Conservation (phyloP, 2,797 vertebrate species). For the Aldrovandia affinis region DNA sequence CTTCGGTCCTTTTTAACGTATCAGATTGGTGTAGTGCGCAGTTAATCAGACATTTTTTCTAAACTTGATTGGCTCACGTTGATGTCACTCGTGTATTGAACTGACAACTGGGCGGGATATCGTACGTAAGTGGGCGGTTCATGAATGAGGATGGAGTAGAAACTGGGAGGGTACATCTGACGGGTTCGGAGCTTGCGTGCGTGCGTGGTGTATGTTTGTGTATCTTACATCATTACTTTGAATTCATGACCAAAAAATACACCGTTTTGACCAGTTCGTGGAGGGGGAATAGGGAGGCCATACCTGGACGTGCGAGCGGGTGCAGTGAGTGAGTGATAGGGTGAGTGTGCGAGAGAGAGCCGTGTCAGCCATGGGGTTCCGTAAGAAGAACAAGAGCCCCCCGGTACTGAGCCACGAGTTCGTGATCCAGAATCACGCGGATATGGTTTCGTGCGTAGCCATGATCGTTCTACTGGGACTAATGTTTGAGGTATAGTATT, state of each 20-base stretch:
- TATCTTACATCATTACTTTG: conserved; percentile 58
- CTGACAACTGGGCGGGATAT: conserved; percentile 14
- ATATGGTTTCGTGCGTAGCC: conserved; percentile 73
- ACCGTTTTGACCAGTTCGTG: conserved; percentile 34
- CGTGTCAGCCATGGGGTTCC: conserved; percentile 70
- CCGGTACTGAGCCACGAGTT: conserved; percentile 81
- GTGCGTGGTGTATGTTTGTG: conserved; percentile 62
- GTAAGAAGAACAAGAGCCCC: conserved; percentile 79
- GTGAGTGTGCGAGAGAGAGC: conserved; percentile 25
- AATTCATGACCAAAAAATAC: conserved; percentile 50
- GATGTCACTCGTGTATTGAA: conserved; percentile 27
- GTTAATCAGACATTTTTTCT: neutral
- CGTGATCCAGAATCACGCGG: conserved; percentile 79
- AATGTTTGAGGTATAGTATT: conserved; percentile 75
- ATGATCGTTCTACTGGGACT: conserved; percentile 74
- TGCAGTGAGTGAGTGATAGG: neutral
- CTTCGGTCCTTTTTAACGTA: neutral
- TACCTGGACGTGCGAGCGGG: neutral
- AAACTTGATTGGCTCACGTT: conserved; percentile 6
- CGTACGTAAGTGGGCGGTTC: conserved; percentile 59
- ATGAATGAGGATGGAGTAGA: conserved; percentile 49
- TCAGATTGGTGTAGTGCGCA: conserved; percentile 12
- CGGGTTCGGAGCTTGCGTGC: conserved; percentile 45
- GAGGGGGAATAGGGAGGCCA: conserved; percentile 19
- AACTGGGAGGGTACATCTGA: conserved; percentile 52